Conservation (phyloP, 2,797 vertebrate genomes). For the Notamacropus eugenii region DNA sequence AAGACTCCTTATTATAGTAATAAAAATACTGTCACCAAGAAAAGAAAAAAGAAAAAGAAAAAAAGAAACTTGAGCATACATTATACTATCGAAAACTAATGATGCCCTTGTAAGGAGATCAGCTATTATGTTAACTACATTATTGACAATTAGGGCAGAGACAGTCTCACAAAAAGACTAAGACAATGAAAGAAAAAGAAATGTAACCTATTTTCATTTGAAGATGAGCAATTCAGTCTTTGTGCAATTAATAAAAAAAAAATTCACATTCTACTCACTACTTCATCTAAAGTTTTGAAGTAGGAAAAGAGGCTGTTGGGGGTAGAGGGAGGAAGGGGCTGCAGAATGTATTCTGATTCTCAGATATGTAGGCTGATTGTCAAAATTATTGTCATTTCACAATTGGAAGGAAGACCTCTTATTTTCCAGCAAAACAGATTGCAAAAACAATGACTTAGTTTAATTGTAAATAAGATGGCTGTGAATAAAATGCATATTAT, state of each 20-base stretch:
- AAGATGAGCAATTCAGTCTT: conserved; percentile 63
- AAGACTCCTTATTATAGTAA: conserved; percentile 62
- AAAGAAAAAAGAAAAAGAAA: conserved; percentile 61
- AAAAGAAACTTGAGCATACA: conserved; percentile 48
- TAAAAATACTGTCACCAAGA: conserved; percentile 59
- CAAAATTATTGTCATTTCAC: conserved; percentile 70
- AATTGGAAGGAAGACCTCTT: conserved; percentile 60
- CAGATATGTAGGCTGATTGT: conserved; percentile 68
- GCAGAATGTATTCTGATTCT: conserved; percentile 62
- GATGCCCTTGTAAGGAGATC: conserved; percentile 67
- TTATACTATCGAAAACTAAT: conserved; percentile 74
- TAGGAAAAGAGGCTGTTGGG: neutral
- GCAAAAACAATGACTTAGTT: conserved; percentile 58
- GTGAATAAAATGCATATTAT: conserved; percentile 73
- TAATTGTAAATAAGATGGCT: conserved; percentile 73
- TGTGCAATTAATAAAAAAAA: conserved; percentile 76
- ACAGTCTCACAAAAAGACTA: conserved; percentile 57
- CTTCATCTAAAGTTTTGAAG: conserved; percentile 23
- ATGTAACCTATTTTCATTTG: conserved; percentile 65
- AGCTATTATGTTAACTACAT: conserved; percentile 75
- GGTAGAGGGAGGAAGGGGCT: neutral
- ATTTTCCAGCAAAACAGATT: conserved; percentile 64
- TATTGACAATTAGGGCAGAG: conserved; percentile 73
- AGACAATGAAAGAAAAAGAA: conserved; percentile 71
- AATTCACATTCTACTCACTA: conserved; percentile 64